Percentiles rank a stretch among this genome's conserved stretches.
Conservation (phyloP, 2,888 invertebrate species). For the Himalopsyche tibetana region DNA sequence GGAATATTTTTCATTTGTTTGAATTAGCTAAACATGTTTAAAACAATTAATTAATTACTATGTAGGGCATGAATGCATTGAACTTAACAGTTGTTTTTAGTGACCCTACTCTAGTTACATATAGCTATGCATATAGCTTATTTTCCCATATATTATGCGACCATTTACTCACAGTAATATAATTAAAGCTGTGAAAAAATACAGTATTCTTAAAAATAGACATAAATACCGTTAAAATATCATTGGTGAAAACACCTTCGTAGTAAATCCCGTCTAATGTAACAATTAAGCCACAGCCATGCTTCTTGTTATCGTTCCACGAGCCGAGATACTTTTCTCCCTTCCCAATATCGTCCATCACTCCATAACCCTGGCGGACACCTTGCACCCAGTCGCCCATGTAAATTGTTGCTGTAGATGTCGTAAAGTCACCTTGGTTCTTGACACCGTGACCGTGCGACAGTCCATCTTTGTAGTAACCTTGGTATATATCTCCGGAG, state of each 20-base stretch:
- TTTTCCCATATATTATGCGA: too few species aligned
- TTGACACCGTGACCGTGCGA: conserved; percentile 91
- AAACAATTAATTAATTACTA: too few species aligned
- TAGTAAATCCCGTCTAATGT: conserved; percentile 94
- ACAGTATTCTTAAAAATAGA: not conserved
- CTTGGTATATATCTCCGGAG: conserved; percentile 89
- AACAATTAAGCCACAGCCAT: conserved; percentile 90
- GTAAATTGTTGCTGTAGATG: conserved; percentile 86
- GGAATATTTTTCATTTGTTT: too few species aligned
- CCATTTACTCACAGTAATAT: too few species aligned
- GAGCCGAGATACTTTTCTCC: conserved; percentile 94
- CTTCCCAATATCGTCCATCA: conserved; percentile 89
- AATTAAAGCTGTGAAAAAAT: too few species aligned
- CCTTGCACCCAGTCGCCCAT: conserved; percentile 93
- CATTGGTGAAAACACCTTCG: conserved; percentile 90
- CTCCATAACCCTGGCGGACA: conserved; percentile 89
- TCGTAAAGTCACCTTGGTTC: conserved; percentile 86
- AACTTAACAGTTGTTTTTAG: too few species aligned
- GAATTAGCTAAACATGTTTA: too few species aligned
- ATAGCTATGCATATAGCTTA: too few species aligned
- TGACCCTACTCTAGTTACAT: too few species aligned
- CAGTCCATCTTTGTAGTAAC: conserved; percentile 89
- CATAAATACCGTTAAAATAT: conserved; percentile 82
- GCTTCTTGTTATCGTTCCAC: conserved; percentile 90
- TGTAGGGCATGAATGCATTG: too few species aligned